Base-by-base conservation (phyloP, 1,140 invertebrate genomes). In the Diabrotica virgifera region DNA sequence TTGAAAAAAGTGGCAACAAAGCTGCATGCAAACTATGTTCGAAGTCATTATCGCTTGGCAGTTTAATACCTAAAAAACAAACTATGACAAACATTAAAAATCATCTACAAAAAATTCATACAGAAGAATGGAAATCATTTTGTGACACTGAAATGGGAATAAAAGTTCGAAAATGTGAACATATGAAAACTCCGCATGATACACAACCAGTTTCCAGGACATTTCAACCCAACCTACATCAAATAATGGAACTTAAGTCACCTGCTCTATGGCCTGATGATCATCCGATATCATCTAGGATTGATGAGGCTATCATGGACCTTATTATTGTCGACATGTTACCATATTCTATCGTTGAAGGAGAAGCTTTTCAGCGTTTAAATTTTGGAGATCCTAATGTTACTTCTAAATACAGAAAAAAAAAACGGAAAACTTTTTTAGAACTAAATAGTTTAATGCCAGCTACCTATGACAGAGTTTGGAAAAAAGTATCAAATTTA, bases 401-500 rank as follows among this genome's bases (percentile, higher is more conserved):
- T 36, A 12, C 50, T 65, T 67, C 55, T 24, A 71, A 67, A 57
- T 74, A 72, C 62, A 24, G 64, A n/a, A n/a, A 14, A 52, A 65
- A 24, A 75, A 75, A 58, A 73, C 68, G 38, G 69, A 74, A 69
- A 75, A 75, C 68, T 75, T 67, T 67, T 75, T 74, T 65, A 68
- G 72, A 70, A 72, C 66, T n/a, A n/a, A n/a, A n/a, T n/a, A n/a
- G n/a, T n/a, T n/a, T n/a, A n/a, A 5, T 62, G 69, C 6, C 0
- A 8, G 40, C 6, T 46, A 11, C 40, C 40, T 6, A 46, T 8
- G 11, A 46, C 40, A 46, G 6, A 46, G 40, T 46, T 11, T 46
- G n/a, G n/a, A n/a, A n/a, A n/a, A 46, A 46, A 46, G 40, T 46
- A 46, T 8, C 6, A 11, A 46, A 6, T 1, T 46, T 46, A 46